Conservation (phyloP, 2,797 vertebrate species). For the Ficedula albicollis region DNA sequence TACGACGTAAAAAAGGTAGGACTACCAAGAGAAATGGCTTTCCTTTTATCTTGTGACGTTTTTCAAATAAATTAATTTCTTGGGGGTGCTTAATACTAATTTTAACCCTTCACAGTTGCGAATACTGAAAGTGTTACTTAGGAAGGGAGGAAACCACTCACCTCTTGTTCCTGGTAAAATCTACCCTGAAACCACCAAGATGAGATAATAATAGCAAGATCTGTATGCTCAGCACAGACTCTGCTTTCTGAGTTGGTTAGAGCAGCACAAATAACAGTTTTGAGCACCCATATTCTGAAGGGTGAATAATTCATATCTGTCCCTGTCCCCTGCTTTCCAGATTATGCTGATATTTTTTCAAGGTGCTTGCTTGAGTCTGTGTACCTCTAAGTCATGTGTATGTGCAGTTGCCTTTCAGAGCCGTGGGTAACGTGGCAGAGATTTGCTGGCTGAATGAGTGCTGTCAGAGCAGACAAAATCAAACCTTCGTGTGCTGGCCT, state of each 20-base stretch:
- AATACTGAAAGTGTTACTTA: neutral
- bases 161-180: neutral
- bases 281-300: neutral
- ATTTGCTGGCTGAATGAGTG: neutral
- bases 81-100: rapidly evolving
- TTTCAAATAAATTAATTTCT: neutral
- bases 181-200: neutral
- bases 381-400: neutral
- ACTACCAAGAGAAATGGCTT: neutral
- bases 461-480: neutral
- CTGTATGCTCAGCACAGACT: neutral
- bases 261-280: neutral
- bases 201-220: neutral
- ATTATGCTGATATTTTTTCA: neutral
- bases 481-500: neutral
- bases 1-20: neutral
- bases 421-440: neutral
- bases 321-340: neutral
- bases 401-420: neutral
- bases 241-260: neutral
- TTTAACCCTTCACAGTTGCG: neutral
- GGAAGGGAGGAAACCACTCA: neutral
- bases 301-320: neutral
- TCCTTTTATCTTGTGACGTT: neutral
- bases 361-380: neutral